Conservation (phyloP, 2,113 vertebrate species). For the Microcebus lehilahytsara region DNA sequence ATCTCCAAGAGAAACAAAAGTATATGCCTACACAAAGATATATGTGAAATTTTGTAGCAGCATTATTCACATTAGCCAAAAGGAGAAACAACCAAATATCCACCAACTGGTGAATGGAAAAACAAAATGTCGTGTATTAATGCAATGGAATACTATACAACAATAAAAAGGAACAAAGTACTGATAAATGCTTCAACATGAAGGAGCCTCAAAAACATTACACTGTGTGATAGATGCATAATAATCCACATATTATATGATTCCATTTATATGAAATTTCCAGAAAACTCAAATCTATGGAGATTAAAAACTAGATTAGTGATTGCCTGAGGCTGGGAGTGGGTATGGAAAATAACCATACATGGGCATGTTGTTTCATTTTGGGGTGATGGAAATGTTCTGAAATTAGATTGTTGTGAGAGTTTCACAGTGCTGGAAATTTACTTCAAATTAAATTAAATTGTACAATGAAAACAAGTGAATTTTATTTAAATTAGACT, state of each 20-base stretch:
- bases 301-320: neutral
- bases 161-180: neutral
- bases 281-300: neutral
- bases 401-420: neutral
- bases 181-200: neutral
- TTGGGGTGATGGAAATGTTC: neutral
- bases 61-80: neutral
- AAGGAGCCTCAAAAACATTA: neutral
- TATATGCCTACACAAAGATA: neutral
- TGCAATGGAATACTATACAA: neutral
- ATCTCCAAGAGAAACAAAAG: neutral
- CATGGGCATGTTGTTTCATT: neutral
- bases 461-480: neutral
- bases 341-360: neutral
- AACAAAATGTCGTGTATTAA: neutral
- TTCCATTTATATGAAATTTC: neutral
- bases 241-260: neutral
- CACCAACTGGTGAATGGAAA: neutral
- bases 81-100: neutral
- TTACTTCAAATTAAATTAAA: neutral
- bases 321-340: neutral
- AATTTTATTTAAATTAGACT: neutral
- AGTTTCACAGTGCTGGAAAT: neutral
- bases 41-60: neutral
- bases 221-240: neutral